Base-by-base conservation (phyloP, 2,797 vertebrate genomes). In the Lepus townsendii region DNA sequence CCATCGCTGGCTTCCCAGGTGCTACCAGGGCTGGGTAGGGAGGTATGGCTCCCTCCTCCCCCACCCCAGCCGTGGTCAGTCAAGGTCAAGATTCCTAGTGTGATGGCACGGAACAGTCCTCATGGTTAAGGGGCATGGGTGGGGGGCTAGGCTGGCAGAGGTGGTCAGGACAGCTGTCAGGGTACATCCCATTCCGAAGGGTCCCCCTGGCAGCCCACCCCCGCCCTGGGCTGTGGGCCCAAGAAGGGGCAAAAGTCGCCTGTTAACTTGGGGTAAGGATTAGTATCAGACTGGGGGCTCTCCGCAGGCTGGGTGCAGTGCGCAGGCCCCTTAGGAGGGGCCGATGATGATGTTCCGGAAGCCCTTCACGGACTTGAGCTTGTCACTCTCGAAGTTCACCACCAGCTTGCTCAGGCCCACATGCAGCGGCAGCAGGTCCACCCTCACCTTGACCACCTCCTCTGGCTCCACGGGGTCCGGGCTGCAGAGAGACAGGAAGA, bases 311-410 rank as follows among this genome's bases (percentile, higher is more conserved):
- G 38, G 83, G 0, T 0, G 27, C 76, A 0, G 78, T 80, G 71
- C 57, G 1, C 0, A 0, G 26, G n/a, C 2, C 66, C 66, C 4
- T 95, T 97, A 96, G 10, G 72, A 20, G 3, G 88, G 50, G 19
- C 98, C 99, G 0, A 99, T 98, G 78, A 99, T 99, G 91, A 99
- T 97, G 0, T 99, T 99, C 97, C 98, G 98, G 98, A 98, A 99
- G 69, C 99, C 99, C 96, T 99, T 99, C 95, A 99, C 99, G 0
- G 99, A 98, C 7, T 97, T 98, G 97, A 99, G 96, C 97, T 97
- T 98, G 98, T 98, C 98, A 14, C 99, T 99, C 97, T 99, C 97
- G 1, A 99, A 99, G 97, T 99, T 98, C 83, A 99, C 99, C 97
- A 99, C 98, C 95, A 99, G 98, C 97, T 99, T 99, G 95, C 98